These are phyloP conservation scores for Dreissena rostriformis DNA, from an alignment of 1,140 invertebrate genomes.

Conservation along the genomic window DNA sequence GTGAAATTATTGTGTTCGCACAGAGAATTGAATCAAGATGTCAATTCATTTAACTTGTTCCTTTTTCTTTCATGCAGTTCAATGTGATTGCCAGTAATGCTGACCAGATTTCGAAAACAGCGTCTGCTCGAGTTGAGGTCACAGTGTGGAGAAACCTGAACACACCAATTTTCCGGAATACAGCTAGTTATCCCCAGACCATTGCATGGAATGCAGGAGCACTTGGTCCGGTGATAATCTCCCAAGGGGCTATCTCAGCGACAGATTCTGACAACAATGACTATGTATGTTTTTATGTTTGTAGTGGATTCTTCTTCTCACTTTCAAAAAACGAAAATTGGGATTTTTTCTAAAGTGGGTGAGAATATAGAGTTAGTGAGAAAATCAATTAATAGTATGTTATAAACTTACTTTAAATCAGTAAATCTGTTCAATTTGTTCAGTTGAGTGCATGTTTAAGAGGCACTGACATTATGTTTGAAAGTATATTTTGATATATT, in stretches of 20 bases:
- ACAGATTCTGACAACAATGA: constrained; percentile 31
- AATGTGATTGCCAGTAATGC: constrained; percentile 62
- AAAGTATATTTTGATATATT: too few species aligned
- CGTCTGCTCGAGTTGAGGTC: constrained; percentile 56
- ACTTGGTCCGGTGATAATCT: not conserved
- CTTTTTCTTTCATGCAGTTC: constrained; percentile 51
- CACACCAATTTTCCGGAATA: constrained; percentile 84
- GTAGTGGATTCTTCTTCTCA: not conserved
- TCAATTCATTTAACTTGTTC: not conserved
- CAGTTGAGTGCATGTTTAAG: too few species aligned
- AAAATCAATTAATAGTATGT: too few species aligned
- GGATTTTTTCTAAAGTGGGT: not conserved
- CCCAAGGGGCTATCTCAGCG: constrained; percentile 25
- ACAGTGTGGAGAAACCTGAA: constrained; percentile 88
- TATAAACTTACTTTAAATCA: too few species aligned
- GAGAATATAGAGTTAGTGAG: too few species aligned
- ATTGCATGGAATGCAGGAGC: constrained; percentile 12
- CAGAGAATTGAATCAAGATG: too few species aligned
- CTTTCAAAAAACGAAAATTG: not conserved
- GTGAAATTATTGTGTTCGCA: too few species aligned
- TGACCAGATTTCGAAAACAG: constrained; percentile 55
- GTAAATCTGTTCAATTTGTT: too few species aligned
- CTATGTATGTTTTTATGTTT: constrained; percentile 28
- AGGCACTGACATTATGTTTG: too few species aligned
- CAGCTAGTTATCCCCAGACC: not conserved